These are phyloP conservation scores for Macropus fuliginosus DNA, from an alignment of 2,797 vertebrate species.

Conservation along the genomic window DNA sequence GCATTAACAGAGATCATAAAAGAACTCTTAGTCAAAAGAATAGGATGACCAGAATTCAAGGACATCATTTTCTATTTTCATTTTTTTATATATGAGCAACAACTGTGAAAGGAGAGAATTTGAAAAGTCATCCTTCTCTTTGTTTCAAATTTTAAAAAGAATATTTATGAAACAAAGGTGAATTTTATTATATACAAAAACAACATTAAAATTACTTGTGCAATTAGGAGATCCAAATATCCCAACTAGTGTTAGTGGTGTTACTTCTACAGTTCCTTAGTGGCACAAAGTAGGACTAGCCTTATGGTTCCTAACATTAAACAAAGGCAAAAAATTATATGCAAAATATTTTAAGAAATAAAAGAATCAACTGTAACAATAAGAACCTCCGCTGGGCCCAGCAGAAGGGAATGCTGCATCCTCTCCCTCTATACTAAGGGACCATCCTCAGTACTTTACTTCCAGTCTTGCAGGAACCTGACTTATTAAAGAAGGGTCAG, in stretches of 20 bases:
- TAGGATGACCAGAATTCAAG: background rate
- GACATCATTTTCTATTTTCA: background rate
- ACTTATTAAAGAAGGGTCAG: background rate
- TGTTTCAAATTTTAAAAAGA: background rate
- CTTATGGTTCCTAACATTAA: background rate
- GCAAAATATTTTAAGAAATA: background rate
- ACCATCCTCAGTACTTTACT: background rate
- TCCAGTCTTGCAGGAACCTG: background rate
- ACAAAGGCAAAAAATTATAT: background rate
- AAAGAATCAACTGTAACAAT: background rate
- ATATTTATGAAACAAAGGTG: background rate
- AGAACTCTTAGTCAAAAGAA: background rate
- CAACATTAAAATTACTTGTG: background rate
- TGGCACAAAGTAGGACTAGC: background rate
- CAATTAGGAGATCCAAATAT: background rate
- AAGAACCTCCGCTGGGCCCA: background rate
- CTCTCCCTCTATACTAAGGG: background rate
- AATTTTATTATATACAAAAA: background rate
- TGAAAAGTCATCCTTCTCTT: background rate
- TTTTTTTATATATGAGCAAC: background rate
- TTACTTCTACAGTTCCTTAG: background rate
- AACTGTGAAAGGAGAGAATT: background rate
- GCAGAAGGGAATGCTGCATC: background rate
- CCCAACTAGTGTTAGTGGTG: background rate
- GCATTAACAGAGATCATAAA: background rate